Evolutionary conservation across 2,113 vertebrate species (phyloP).

Genomic region (Aviceda subcristata): DNA sequence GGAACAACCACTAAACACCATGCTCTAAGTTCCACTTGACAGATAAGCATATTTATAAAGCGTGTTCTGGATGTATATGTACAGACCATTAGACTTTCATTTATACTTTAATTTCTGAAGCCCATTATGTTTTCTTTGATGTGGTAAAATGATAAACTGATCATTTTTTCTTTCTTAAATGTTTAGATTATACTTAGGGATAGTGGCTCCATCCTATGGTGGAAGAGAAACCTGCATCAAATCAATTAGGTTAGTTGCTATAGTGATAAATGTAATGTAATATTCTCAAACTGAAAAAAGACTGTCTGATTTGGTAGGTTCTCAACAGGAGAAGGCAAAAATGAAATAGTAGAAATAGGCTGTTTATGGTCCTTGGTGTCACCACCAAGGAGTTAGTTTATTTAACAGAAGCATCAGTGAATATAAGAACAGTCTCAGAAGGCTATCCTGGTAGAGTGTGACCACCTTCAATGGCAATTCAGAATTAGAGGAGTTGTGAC

Average conservation of each 20-base stretch:
- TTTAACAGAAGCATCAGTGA: background rate
- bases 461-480: background rate
- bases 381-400: background rate
- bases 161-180: slow-evolving; percentile 45
- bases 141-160: background rate
- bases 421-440: background rate
- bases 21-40: background rate
- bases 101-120: background rate
- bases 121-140: background rate
- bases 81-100: background rate
- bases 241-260: slow-evolving; percentile 73
- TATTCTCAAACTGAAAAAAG: slow-evolving; percentile 4
- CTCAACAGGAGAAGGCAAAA: background rate
- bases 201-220: slow-evolving; percentile 91
- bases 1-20: background rate
- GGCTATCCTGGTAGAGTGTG: background rate
- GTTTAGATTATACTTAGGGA: slow-evolving; percentile 72
- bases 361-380: background rate
- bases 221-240: slow-evolving; percentile 73
- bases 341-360: background rate
- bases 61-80: background rate
- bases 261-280: slow-evolving; percentile 63
- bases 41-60: background rate
- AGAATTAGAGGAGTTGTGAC: background rate
- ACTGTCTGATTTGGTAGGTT: background rate